Percentiles rank a stretch among this genome's conserved stretches.
Conservation (phyloP, 2,797 vertebrate species). For the Emydoidea blandingii region DNA sequence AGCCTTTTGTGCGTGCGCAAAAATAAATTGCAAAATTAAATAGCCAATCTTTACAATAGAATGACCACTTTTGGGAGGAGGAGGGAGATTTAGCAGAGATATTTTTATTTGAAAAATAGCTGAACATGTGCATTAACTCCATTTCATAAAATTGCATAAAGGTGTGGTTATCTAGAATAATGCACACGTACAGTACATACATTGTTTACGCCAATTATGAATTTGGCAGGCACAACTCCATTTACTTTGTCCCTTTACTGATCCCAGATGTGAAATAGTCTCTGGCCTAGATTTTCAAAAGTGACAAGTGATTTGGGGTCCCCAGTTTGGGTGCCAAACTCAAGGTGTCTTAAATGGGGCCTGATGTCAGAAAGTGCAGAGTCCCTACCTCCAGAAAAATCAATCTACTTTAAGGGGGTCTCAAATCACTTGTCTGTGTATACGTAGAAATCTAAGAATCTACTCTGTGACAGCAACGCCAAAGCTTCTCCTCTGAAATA, state of each 20-base stretch:
- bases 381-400: neutral
- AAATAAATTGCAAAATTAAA: neutral
- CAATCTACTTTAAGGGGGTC: neutral
- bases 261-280: neutral
- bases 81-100: neutral
- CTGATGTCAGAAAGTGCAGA: neutral
- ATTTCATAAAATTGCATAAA: neutral
- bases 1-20: neutral
- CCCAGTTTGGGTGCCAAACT: neutral
- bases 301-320: neutral
- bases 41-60: neutral
- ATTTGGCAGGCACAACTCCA: neutral
- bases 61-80: neutral
- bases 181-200: neutral
- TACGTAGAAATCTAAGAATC: neutral
- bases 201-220: too few relatives aligned
- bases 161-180: neutral
- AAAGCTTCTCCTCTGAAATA: neutral
- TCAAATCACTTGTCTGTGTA: neutral
- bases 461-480: rapidly evolving
- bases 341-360: neutral
- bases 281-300: neutral
- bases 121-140: neutral
- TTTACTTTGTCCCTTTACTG: neutral
- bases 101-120: neutral